Base-by-base conservation (phyloP, 2,888 invertebrate genomes). In the Stenurella melanura region DNA sequence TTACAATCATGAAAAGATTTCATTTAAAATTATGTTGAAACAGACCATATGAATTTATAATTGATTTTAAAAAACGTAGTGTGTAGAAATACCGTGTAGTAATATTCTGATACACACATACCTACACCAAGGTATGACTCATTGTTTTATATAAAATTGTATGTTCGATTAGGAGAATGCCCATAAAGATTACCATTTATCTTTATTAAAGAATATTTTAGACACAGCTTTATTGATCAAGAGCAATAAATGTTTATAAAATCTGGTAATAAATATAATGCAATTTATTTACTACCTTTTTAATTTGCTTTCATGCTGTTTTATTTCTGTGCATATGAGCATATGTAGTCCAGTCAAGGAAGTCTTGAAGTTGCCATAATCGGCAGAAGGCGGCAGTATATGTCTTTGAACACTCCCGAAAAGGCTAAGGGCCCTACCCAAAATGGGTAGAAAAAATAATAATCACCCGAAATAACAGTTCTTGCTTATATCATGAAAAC, bases 101-200 rank as follows among this genome's bases (percentile, higher is more conserved):
- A 58, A 69, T 11, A 18, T 69, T 30, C 26, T 57, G 30, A 56
- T 34, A 69, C 30, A n/a, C 12, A n/a, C 5, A 26, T 69, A 69
- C 57, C 69, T 56, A 54, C 57, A 30, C 56, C 11, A 30, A 69
- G 34, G 38, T 58, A 58, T 69, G 57, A 57, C 17, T 69, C 56
- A 69, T 34, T 30, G 57, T 17, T 19, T 58, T 57, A 30, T 30
- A 69, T 69, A 69, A 69, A 69, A 69, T 34, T 69, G 17, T 54
- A 56, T 66, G 19, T 68, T 54, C 17, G 34, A 54, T 54, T 68
- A 54, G 17, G 21, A 30, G 56, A 69, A 69, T 57, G 50, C 11
- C 30, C 58, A 57, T 69, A 69, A 69, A 69, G 69, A 69, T 69
- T 57, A 58, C 4, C 34, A 26, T 34, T 68, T 66, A 54, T 68